Evolutionary conservation across 2,888 invertebrate species (phyloP).

Genomic region (Graphium colonna): DNA sequence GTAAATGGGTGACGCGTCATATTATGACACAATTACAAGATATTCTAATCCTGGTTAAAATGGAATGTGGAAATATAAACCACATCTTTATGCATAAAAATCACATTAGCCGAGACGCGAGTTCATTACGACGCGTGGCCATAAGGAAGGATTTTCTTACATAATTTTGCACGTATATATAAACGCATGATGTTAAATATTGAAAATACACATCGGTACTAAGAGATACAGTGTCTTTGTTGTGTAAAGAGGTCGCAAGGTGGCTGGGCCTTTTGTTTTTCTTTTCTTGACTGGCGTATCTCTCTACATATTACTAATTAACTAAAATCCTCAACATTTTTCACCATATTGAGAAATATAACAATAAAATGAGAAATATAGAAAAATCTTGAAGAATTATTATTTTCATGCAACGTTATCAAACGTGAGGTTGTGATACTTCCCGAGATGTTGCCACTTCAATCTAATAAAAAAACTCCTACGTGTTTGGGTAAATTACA

Average conservation of each 20-base stretch:
- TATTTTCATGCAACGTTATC: no score
- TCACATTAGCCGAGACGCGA: constrained; percentile 36
- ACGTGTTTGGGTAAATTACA: not conserved
- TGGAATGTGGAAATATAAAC: constrained; percentile 50
- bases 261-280: no score
- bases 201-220: not conserved
- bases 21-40: constrained; percentile 30
- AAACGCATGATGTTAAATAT: constrained; percentile 7
- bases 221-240: no score
- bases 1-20: constrained; percentile 16
- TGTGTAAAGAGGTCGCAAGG: no score
- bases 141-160: constrained; percentile 34
- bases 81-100: constrained; percentile 49
- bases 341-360: not conserved
- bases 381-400: no score
- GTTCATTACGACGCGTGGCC: constrained; percentile 29
- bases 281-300: no score
- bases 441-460: no score
- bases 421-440: no score
- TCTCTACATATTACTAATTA: no score
- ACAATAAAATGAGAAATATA: no score
- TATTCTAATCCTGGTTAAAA: constrained; percentile 37
- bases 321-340: not conserved
- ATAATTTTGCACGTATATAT: constrained; percentile 30
- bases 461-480: not conserved